phyloP scores from a whole-genome alignment of 1,140 invertebrate genomes.

The Metaphire vulgaris region DNA sequence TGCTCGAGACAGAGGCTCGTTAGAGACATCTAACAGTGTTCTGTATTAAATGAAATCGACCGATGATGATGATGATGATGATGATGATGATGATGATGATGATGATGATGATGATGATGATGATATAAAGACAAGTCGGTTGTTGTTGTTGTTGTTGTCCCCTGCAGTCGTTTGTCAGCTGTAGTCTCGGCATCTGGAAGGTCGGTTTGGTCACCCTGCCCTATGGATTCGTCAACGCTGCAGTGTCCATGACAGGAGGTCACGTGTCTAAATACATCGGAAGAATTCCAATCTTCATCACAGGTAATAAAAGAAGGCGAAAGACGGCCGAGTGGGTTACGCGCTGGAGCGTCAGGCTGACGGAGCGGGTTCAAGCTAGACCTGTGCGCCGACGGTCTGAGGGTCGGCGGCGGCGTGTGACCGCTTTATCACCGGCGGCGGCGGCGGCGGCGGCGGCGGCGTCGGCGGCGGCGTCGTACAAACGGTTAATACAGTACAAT shows the following conservation, averaged over 20 bases:
- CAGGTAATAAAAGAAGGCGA: constrained; percentile 53
- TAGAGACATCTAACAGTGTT: neutral
- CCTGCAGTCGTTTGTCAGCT: constrained; percentile 81
- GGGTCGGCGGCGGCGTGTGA: no score
- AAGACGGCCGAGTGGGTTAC: constrained; percentile 61
- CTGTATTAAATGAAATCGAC: neutral
- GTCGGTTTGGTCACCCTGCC: constrained; percentile 94
- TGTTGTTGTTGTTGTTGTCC: constrained; percentile 2
- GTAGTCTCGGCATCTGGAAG: constrained; percentile 77
- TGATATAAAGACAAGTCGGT: neutral
- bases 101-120: neutral
- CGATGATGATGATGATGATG: neutral
- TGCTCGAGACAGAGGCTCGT: neutral
- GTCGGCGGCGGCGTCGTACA: no score
- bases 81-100: neutral
- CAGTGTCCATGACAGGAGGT: constrained; percentile 82
- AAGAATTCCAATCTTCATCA: constrained; percentile 70
- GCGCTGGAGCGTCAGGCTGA: no score
- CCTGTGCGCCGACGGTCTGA: no score
- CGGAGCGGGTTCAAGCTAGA: no score
- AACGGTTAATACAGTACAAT: no score
- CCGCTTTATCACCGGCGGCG: no score
- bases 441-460: no score
- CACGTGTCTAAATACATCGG: constrained; percentile 85
- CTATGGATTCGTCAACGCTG: constrained; percentile 84